These are phyloP conservation scores for Zootermopsis nevadensis DNA, from an alignment of 2,888 invertebrate species.

Conservation along the genomic window DNA sequence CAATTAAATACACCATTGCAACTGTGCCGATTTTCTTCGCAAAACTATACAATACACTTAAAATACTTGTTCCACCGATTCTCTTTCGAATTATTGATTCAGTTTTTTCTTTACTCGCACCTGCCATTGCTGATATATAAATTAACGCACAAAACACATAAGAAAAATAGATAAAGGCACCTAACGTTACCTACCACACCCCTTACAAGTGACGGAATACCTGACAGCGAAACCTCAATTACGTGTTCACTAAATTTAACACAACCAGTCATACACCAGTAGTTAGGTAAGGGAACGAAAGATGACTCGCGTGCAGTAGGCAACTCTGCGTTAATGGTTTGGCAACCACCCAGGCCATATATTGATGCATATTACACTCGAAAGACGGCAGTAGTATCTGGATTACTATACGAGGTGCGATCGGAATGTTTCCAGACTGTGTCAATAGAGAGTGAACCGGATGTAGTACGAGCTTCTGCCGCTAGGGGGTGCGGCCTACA, in stretches of 20 bases:
- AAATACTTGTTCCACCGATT: conserved; percentile 59
- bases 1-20: conserved; percentile 81
- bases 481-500: too few species aligned
- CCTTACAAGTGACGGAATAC: background rate
- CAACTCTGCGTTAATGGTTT: too few species aligned
- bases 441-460: too few species aligned
- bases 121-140: conserved; percentile 6
- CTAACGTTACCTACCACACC: background rate
- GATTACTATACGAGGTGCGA: too few species aligned
- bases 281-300: too few species aligned
- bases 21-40: conserved; percentile 78
- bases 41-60: conserved; percentile 71
- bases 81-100: conserved; percentile 19
- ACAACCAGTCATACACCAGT: background rate
- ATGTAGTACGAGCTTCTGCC: too few species aligned
- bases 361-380: too few species aligned
- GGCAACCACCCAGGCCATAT: too few species aligned
- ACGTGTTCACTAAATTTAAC: conserved; percentile 38
- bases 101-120: conserved; percentile 30
- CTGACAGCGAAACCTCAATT: background rate
- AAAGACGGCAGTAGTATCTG: too few species aligned
- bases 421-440: too few species aligned
- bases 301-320: too few species aligned
- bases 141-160: background rate
- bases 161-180: background rate